These are phyloP conservation scores for Corythornis vintsioides DNA, from an alignment of 2,113 vertebrate species.

Conservation along the genomic window DNA sequence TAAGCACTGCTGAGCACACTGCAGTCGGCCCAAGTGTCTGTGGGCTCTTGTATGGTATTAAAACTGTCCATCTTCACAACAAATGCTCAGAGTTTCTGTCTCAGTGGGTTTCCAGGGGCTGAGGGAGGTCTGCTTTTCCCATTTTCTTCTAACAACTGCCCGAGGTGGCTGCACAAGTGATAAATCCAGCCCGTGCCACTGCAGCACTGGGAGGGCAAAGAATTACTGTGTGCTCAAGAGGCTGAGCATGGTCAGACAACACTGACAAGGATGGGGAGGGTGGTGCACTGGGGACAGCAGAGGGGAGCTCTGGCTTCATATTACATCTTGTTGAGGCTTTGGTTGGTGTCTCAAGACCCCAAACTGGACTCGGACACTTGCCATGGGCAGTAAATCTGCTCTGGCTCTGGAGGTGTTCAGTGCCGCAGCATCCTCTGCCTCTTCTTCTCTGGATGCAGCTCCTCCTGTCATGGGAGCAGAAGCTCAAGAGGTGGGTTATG, in stretches of 20 bases:
- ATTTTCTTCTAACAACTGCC: neutral
- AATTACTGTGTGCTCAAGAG: neutral
- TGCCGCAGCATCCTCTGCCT: neutral
- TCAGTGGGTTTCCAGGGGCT: neutral
- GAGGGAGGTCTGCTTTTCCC: neutral
- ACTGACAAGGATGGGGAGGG: neutral
- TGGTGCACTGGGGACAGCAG: neutral
- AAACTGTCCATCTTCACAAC: constrained; percentile 31
- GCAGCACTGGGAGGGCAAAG: neutral
- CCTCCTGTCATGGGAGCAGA: neutral
- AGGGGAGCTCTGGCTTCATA: neutral
- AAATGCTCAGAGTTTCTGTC: neutral
- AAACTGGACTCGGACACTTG: neutral
- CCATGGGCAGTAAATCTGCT: neutral
- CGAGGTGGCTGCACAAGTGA: neutral
- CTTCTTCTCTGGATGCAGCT: neutral
- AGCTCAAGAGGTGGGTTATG: neutral
- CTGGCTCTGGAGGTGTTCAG: neutral
- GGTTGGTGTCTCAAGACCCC: neutral
- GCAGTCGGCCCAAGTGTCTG: neutral
- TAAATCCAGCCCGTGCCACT: neutral
- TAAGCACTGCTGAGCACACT: neutral
- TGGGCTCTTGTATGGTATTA: neutral
- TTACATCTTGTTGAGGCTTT: neutral
- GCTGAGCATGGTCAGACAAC: neutral